Percentiles rank a stretch among this genome's conserved stretches.
phyloP scores from a whole-genome alignment of 2,797 vertebrate genomes.

The Gymnopithys bicolor region DNA sequence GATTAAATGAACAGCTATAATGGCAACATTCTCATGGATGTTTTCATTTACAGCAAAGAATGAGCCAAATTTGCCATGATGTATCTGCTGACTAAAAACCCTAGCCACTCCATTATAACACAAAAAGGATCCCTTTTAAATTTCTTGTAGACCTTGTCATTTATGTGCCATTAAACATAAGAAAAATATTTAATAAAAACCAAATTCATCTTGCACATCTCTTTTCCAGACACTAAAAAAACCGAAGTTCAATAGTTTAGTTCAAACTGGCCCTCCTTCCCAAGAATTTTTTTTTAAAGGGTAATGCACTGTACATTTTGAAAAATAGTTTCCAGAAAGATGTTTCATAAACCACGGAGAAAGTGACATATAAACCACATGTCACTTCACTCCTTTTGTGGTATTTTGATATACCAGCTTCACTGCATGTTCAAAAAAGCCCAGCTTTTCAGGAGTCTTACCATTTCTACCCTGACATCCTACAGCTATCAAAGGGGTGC shows the following conservation, averaged over 20 bases:
- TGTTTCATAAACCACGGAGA: background rate
- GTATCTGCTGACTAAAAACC: background rate
- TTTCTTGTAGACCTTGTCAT: background rate
- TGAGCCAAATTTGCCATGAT: background rate
- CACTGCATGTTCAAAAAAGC: background rate
- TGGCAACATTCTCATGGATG: background rate
- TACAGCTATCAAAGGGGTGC: background rate
- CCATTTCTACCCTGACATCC: background rate
- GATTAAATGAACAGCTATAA: constrained; percentile 19
- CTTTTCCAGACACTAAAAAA: background rate
- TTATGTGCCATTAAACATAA: background rate
- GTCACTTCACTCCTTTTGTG: background rate
- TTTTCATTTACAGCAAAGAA: background rate
- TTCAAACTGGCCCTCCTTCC: background rate
- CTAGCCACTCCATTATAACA: background rate
- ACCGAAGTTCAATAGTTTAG: background rate
- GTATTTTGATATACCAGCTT: constrained; percentile 11
- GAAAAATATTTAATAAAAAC: background rate
- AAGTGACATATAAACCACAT: background rate
- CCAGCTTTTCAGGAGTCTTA: background rate
- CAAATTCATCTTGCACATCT: background rate
- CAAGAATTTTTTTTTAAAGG: background rate
- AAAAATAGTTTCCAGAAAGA: background rate
- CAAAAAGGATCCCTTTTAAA: background rate
- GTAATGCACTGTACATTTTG: background rate